Base-by-base conservation (phyloP, 2,113 vertebrate species). In the Engystomops pustulosus region DNA sequence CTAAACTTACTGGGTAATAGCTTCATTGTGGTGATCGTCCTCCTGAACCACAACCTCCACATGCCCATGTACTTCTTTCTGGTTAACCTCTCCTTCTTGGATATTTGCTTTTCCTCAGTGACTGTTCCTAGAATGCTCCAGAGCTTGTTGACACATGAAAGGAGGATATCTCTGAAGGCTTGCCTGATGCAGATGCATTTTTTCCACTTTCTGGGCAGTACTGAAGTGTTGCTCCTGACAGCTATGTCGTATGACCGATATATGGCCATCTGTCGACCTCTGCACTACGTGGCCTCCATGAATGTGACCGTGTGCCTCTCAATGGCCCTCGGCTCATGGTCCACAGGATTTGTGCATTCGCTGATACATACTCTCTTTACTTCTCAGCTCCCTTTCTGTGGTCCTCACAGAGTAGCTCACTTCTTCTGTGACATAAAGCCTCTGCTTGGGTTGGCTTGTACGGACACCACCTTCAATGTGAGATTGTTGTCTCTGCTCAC, bases 211-310 rank as follows among this genome's bases (percentile, higher is more conserved):
- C 20, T 78, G 32, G 32, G 32, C 34, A 38, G 51, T 30, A 25
- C 76, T 12, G 76, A 78, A 27, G 30, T 78, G 32, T 8, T 78
- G 15, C 53, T 78, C 14, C 34, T 78, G 3, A 60, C 51, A 6
- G 76, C 53, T 3, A 89, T 88, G 88, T 84, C 84, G 25, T 88
- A 62, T 9, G 89, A 89, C 71, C 67, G 68, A 25, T 88, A 79
- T 25, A 74, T 41, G 38, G 38, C 38, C 38, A 84, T 88, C 23
- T 84, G 85, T n/a, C 18, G 78, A 1, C 88, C 86, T 18, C 4
- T 87, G 47, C 76, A 72, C 8, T 86, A 89, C 51, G 41, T 0
- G 4, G 10, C 60, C 15, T 49, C 85, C 15, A 87, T 87, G 86
- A 86, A 58, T 38, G 62, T 27, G 25, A 70, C 11, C 0, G 30